A percentile compares a stretch with the other conserved stretches of the same genome.
phyloP scores from a whole-genome alignment of 2,888 invertebrate species.

The Ethmia dodecea region DNA sequence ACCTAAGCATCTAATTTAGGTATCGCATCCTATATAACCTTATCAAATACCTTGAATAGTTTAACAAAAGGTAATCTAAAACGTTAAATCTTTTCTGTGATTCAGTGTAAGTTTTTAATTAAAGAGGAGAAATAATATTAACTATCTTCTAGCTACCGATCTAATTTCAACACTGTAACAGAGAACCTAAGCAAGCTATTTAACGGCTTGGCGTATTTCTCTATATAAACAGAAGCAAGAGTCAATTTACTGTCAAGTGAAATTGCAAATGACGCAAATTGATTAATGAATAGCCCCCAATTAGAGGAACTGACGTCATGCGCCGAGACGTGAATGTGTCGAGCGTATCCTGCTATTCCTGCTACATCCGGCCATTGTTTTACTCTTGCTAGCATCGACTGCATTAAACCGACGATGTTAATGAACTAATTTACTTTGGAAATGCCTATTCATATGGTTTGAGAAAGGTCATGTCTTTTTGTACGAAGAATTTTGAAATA shows the following conservation, averaged over 20 bases:
- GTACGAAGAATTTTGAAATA: too few relatives aligned
- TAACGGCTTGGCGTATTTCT: neutral
- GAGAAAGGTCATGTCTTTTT: too few relatives aligned
- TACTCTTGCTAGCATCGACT: slow-evolving; percentile 11
- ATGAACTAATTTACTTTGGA: slow-evolving; percentile 4
- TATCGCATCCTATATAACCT: too few relatives aligned
- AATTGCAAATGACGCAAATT: slow-evolving; percentile 26
- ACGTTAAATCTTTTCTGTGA: too few relatives aligned
- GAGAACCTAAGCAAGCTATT: neutral
- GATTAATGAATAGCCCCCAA: slow-evolving; percentile 37
- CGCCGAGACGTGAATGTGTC: slow-evolving; percentile 48
- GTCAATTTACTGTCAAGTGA: slow-evolving; percentile 16
- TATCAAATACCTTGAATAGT: too few relatives aligned
- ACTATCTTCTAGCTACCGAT: too few relatives aligned
- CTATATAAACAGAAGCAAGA: slow-evolving; percentile 5
- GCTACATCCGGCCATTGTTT: slow-evolving; percentile 59
- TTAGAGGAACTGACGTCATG: slow-evolving; percentile 48
- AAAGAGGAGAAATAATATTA: too few relatives aligned
- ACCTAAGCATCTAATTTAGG: too few relatives aligned
- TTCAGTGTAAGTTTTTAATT: too few relatives aligned
- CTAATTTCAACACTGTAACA: too few relatives aligned
- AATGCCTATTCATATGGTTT: too few relatives aligned
- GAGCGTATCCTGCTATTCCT: slow-evolving; percentile 47
- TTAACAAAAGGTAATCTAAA: too few relatives aligned
- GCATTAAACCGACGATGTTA: slow-evolving; percentile 5